Percentiles rank a stretch among this genome's conserved stretches.
These are phyloP conservation scores for Apantesis nais DNA, from an alignment of 2,888 invertebrate genomes.

Conservation along the genomic window DNA sequence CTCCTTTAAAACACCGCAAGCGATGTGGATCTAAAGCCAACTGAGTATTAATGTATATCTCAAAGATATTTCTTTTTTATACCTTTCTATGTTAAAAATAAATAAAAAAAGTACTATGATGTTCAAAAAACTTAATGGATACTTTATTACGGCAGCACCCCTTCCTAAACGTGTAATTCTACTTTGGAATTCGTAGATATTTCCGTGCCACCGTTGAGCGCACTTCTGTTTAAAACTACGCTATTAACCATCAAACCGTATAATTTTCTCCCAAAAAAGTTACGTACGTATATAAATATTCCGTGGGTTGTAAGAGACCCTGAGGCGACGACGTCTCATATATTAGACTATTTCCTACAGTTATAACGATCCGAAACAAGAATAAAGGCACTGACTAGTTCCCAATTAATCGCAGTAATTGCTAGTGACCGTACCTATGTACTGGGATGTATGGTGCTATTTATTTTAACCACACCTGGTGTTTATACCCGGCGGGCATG, in stretches of 20 bases:
- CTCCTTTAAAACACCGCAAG: neutral
- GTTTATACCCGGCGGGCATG: constrained; percentile 47
- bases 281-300: constrained; percentile 51
- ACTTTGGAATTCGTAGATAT: constrained; percentile 35
- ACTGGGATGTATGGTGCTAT: constrained; percentile 62
- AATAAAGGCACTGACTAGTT: constrained; percentile 61
- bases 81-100: neutral
- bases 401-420: constrained; percentile 74
- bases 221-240: constrained; percentile 60
- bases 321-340: constrained; percentile 54
- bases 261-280: constrained; percentile 57
- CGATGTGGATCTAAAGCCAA: neutral
- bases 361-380: constrained; percentile 63
- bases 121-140: constrained; percentile 7
- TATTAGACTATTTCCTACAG: constrained; percentile 52
- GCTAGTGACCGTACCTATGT: constrained; percentile 59
- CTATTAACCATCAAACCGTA: constrained; percentile 53
- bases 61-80: neutral
- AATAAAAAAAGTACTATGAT: neutral
- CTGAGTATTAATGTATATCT: neutral
- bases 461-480: constrained; percentile 71
- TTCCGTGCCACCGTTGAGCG: constrained; percentile 53
- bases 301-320: constrained; percentile 43
- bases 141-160: constrained; percentile 33
- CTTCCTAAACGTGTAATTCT: constrained; percentile 36